These are phyloP conservation scores for Cryptocephalus moraei DNA, from an alignment of 2,888 invertebrate genomes.

Conservation along the genomic window DNA sequence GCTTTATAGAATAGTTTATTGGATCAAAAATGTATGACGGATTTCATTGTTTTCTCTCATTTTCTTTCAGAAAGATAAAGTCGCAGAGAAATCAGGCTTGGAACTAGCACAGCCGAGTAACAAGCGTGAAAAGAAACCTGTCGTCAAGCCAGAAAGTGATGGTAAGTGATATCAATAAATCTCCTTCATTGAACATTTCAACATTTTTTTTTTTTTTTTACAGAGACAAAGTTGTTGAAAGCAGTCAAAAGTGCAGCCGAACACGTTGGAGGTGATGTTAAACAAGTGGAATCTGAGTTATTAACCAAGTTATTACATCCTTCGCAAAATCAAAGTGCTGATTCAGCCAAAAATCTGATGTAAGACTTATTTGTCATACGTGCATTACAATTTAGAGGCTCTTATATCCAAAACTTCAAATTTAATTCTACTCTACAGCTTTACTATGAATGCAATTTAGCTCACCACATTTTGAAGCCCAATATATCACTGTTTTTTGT, in stretches of 20 bases:
- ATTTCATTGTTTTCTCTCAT: no score
- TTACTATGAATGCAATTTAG: not conserved
- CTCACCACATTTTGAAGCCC: not conserved
- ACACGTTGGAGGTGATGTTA: constrained; percentile 53
- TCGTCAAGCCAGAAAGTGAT: constrained; percentile 18
- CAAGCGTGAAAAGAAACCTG: constrained; percentile 17
- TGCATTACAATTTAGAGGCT: constrained; percentile 1
- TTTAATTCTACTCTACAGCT: no score
- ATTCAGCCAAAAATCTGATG: constrained; percentile 15
- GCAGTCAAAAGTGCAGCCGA: constrained; percentile 68
- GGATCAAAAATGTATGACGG: no score
- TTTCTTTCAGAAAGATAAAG: constrained; percentile 19
- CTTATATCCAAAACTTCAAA: no score
- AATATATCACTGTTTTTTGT: no score
- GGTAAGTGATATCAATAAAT: not conserved
- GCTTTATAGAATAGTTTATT: no score
- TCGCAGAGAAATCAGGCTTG: constrained; percentile 15
- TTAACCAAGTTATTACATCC: constrained; percentile 54
- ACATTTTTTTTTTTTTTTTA: not conserved
- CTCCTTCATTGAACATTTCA: not conserved
- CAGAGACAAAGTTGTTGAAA: constrained; percentile 38
- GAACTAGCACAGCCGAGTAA: constrained; percentile 28
- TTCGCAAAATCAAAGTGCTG: constrained; percentile 1
- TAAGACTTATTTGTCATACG: constrained; percentile 2
- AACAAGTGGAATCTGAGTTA: constrained; percentile 64